Conservation (phyloP, 2,113 vertebrate species). For the Limnothrissa miodon region DNA sequence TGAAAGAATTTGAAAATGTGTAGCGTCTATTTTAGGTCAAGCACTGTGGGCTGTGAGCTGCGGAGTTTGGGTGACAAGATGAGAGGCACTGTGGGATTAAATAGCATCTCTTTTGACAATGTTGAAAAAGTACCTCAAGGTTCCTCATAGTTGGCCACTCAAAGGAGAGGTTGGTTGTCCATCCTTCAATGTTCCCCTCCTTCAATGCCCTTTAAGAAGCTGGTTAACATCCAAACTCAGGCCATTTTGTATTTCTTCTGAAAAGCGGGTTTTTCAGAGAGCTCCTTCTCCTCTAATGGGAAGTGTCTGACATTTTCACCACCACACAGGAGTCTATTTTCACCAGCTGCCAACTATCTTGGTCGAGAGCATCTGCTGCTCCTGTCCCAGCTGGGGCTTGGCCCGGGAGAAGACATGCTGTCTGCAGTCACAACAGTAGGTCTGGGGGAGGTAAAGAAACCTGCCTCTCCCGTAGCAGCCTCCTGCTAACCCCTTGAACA, state of each 20-base stretch:
- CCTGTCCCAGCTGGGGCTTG: slow-evolving; percentile 27
- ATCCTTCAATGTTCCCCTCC: neutral
- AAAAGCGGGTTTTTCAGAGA: neutral
- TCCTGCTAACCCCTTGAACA: neutral
- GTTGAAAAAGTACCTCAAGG: neutral
- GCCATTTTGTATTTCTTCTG: neutral
- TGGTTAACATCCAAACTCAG: neutral
- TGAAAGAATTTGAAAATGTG: neutral
- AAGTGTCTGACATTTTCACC: neutral
- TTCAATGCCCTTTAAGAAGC: neutral
- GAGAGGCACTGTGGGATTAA: neutral
- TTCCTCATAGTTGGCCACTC: neutral
- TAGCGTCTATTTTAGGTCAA: neutral
- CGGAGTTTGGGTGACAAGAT: neutral
- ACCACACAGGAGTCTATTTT: neutral
- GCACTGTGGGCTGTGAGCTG: neutral
- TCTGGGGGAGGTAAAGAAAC: slow-evolving; percentile 1
- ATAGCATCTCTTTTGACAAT: neutral
- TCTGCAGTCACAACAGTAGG: slow-evolving; percentile 22
- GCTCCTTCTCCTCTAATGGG: too few species aligned
- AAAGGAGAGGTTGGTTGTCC: neutral
- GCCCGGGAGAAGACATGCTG: slow-evolving; percentile 9
- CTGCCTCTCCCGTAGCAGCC: too few species aligned
- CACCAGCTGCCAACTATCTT: slow-evolving; percentile 31
- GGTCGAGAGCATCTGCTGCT: slow-evolving; percentile 30